Evolutionary conservation across 2,797 vertebrate genomes (phyloP), one percentile per base, ranked within the genome.

Genomic region (Enteromius unitaeniatus): DNA sequence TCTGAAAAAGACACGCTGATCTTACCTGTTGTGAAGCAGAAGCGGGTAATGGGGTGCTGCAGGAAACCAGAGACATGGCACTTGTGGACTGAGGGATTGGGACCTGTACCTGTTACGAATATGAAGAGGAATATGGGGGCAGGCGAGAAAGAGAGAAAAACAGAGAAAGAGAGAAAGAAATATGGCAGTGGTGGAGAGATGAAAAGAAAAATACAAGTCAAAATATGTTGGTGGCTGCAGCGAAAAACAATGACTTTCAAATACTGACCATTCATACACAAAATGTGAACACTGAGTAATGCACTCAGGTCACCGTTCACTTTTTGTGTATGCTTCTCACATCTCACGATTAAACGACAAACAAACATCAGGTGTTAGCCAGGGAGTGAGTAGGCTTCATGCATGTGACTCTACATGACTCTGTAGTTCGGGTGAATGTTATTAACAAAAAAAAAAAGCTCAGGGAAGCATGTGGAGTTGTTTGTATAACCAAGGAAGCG

Each of bases 11-110:
- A 64, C 21, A 81, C 17, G 14, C n/a, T 65, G 31, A 31, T 40
- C 37, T 80, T 88, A 95, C 97, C 96, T 97, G 96, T 85, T 97
- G 92, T 31, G 92, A 73, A 26, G 91, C 90, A 14, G 86, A 64
- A 26, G 90, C 82, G 70, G 88, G 79, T 26, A 94, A 83, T 83
- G 97, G 96, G 82, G 94, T 86, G 85, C 91, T 89, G 47, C 84
- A 78, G 64, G 95, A 90, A 17, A 87, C 90, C 86, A 92, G 49
- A 0, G 95, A 90, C 79, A 95, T 84, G 82, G 88, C 93, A 83
- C 92, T 89, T 64, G 85, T 90, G 85, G 83, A 91, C 81, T 93
- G 96, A 13, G 95, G 90, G 28, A 93, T 91, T 60, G 95, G 93
- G 45, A 93, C 88, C 89, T 96, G 96, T 81, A 93, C 92, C 94